Base-by-base conservation (phyloP, 2,888 invertebrate genomes). In the Eilema griseolum region DNA sequence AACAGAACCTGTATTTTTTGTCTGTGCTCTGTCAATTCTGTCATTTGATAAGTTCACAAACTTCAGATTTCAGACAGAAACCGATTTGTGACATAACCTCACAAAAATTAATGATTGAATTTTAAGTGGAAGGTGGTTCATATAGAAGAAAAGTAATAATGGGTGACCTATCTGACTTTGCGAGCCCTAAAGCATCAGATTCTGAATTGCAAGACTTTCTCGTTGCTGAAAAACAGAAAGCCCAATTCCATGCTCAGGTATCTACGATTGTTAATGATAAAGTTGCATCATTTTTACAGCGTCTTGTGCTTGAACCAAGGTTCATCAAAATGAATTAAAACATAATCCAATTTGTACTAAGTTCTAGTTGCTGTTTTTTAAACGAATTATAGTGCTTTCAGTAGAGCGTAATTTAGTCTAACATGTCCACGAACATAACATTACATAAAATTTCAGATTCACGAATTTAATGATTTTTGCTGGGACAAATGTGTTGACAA, bases 401-500 rank as follows among this genome's bases (percentile, higher is more conserved):
- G 52, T 52, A 52, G 52, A n/a, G 52, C 52, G 2, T 7, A 52
- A 20, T 12, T 3, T 20, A 20, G 7, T 46, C 20, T 7, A 46
- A 37, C 37, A 37, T 41, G 16, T 41, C 41, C 5, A 16, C 5
- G 3, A 3, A 41, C 16, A 46, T 37, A 41, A 41, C 3, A 52
- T 52, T 0, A n/a, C n/a, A 52, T 28, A 10, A 31, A 16, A 20
- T 61, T 96, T 70, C 89, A 99, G 98, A 98, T 99, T 76, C 98
- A 98, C 85, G 98, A 98, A 90, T 98, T 99, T 89, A 98, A 98
- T 84, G 99, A 99, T 86, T 97, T 98, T 78, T 99, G 99, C 90
- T 99, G 99, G 99, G 99, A 99, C 24, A 98, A 98, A 89, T 99
- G 99, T 89, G 96, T 99, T 52, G 98, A 98, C 69, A 98, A 98